phyloP scores from a whole-genome alignment of 1,140 invertebrate species.

The Oryctes rhinoceros region DNA sequence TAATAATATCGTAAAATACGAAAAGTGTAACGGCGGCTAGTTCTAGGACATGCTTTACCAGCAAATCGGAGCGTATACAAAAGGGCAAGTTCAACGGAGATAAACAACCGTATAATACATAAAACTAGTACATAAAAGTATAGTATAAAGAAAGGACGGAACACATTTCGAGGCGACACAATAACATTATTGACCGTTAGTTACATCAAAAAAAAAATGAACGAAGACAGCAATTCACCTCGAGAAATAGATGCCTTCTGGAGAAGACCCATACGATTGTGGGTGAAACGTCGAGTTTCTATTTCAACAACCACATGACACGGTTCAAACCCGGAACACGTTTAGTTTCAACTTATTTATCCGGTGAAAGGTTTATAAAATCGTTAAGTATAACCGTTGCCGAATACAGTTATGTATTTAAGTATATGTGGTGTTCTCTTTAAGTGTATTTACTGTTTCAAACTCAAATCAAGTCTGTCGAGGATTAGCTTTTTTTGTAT shows the following conservation, averaged over 20 bases:
- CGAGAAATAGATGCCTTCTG: neutral
- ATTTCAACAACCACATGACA: no score
- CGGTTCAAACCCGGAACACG: no score
- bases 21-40: neutral
- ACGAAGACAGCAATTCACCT: slow-evolving; percentile 29
- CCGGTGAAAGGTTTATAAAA: no score
- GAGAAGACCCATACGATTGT: no score
- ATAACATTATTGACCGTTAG: slow-evolving; percentile 27
- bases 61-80: neutral
- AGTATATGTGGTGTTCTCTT: no score
- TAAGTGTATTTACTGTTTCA: no score
- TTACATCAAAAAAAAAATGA: slow-evolving; percentile 16
- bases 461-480: no score
- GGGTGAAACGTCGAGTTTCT: no score
- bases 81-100: neutral
- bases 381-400: no score
- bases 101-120: slow-evolving; percentile 12
- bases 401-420: no score
- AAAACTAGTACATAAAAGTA: neutral
- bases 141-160: neutral
- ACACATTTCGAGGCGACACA: neutral
- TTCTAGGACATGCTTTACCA: neutral
- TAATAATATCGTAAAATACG: neutral
- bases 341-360: no score
- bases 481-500: no score